A percentile compares a stretch with the other conserved stretches of the same genome.
These are phyloP conservation scores for Hemiscyllium ocellatum DNA, from an alignment of 2,113 vertebrate species.

Conservation along the genomic window DNA sequence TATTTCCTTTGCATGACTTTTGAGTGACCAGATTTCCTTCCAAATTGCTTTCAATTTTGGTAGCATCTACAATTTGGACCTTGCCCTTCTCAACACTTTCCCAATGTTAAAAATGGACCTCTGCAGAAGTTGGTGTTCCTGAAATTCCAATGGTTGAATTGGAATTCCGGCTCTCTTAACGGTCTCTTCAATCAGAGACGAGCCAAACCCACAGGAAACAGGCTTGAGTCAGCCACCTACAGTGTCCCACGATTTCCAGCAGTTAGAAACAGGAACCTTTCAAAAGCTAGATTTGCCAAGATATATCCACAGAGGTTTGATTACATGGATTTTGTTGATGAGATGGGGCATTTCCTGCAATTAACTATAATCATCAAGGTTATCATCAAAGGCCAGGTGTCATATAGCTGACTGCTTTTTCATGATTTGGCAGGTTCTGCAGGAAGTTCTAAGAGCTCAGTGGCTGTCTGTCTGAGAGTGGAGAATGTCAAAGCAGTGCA, in stretches of 20 bases:
- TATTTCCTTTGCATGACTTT: background rate
- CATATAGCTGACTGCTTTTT: background rate
- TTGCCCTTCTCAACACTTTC: background rate
- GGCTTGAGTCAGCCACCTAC: background rate
- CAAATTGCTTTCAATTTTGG: background rate
- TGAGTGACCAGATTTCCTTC: background rate
- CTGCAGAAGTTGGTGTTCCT: background rate
- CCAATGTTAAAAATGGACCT: background rate
- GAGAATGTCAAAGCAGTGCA: background rate
- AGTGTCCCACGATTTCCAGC: background rate
- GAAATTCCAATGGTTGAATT: background rate
- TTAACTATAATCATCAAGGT: no score
- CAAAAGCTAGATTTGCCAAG: background rate
- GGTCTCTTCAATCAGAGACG: background rate
- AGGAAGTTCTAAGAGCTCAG: background rate
- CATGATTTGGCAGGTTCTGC: background rate
- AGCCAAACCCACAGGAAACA: background rate
- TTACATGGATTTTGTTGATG: background rate
- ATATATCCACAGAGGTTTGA: background rate
- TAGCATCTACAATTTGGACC: background rate
- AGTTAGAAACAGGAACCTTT: background rate
- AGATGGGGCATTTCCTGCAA: background rate
- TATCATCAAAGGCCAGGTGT: background rate
- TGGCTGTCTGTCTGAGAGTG: background rate
- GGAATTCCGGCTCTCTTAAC: background rate